Base-by-base conservation (phyloP, 2,797 vertebrate genomes). In the Macrochelys suwanniensis region DNA sequence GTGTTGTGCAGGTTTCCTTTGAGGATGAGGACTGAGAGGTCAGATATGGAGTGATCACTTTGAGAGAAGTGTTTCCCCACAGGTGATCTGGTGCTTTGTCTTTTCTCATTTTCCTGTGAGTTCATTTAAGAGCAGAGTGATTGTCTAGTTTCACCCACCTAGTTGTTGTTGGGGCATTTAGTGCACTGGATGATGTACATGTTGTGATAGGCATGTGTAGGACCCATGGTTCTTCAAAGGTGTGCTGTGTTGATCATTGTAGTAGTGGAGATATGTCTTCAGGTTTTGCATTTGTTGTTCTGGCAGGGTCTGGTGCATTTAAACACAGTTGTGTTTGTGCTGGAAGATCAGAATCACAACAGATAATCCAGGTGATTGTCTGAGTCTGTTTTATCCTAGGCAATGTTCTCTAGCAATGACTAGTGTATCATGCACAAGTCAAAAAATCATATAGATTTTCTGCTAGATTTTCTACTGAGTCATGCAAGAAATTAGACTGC, bases 331-430 rank as follows among this genome's bases (percentile, higher is more conserved):
- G 5, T 84, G 54, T 92, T 95, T 95, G 54, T 87, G 31, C 87
- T 95, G 89, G 91, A 93, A 91, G 68, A 96, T 95, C 91, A 96
- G 92, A 97, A 96, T 84, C 77, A 90, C 51, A 76, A 85, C 77
- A 95, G 94, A 84, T 47, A 83, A 68, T 19, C 21, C 56, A 85
- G 82, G 71, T 7, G 42, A 88, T 91, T 50, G 87, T 95, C 96
- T 4, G 31, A 65, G 21, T 84, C 76, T 95, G 51, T 96, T 95
- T 92, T 89, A 49, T 87, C 77, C 83, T 25, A 71, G 59, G 84
- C 68, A 81, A 45, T 92, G 54, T 59, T 93, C 81, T 93, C 65
- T 95, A 77, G 89, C 51, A 23, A 81, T 90, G 89, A 91, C 82
- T 93, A 50, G 26, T 23, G 92, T 56, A 65, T 93, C 83, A 95